These are phyloP conservation scores for Teinopalpus imperialis DNA, from an alignment of 2,888 invertebrate genomes.

Conservation along the genomic window DNA sequence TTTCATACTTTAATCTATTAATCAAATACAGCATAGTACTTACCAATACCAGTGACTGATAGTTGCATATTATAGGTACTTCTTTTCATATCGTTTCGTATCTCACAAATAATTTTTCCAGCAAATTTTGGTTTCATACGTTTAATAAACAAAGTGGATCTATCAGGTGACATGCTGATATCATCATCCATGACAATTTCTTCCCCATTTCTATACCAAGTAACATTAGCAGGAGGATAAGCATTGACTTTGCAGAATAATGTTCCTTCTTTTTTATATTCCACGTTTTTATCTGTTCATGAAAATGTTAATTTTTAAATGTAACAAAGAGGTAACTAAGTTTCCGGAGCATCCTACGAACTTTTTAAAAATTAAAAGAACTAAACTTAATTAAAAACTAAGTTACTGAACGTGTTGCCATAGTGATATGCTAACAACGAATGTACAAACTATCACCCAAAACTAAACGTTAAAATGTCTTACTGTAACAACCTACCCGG, in stretches of 20 bases:
- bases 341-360: too few species aligned
- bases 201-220: constrained; percentile 16
- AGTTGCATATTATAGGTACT: constrained; percentile 7
- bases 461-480: too few species aligned
- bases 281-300: constrained; percentile 11
- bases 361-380: background rate
- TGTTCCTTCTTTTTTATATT: constrained; percentile 10
- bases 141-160: constrained; percentile 9
- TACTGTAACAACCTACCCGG: too few species aligned
- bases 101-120: constrained; percentile 10
- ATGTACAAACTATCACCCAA: too few species aligned
- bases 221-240: constrained; percentile 14
- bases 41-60: constrained; percentile 10
- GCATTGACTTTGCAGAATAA: constrained; percentile 15
- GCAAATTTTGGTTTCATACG: constrained; percentile 11
- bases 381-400: background rate
- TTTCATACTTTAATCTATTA: too few species aligned
- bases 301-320: background rate
- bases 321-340: too few species aligned
- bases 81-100: background rate
- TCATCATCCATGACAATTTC: constrained; percentile 4
- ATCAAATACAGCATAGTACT: too few species aligned
- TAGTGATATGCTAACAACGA: too few species aligned
- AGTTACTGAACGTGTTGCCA: too few species aligned
- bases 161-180: constrained; percentile 9